A percentile compares a stretch with the other conserved stretches of the same genome.
Conservation (phyloP, 1,140 invertebrate species). For the Papilio xuthus region DNA sequence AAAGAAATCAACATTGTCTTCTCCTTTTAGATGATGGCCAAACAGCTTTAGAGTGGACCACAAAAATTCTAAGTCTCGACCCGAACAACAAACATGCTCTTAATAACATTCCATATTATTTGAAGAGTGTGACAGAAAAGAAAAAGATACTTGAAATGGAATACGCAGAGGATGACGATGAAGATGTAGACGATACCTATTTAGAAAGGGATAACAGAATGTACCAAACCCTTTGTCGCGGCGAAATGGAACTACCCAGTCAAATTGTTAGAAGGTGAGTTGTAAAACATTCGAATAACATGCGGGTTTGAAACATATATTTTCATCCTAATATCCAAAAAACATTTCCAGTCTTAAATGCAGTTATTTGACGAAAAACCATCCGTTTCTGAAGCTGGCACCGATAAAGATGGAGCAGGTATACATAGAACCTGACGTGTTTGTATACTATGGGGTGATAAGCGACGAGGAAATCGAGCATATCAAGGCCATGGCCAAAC, state of each 20-base stretch:
- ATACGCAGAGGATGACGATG: neutral
- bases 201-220: conserved; percentile 56
- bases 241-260: conserved; percentile 87
- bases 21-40: conserved; percentile 90
- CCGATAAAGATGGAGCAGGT: conserved; percentile 96
- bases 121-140: conserved; percentile 86
- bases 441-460: conserved; percentile 95
- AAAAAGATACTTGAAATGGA: conserved; percentile 77
- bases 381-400: conserved; percentile 90
- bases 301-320: neutral
- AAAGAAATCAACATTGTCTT: neutral
- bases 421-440: conserved; percentile 91
- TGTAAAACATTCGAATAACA: neutral
- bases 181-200: neutral
- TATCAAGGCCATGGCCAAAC: conserved; percentile 88
- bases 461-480: conserved; percentile 94
- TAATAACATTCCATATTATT: conserved; percentile 94
- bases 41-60: conserved; percentile 94
- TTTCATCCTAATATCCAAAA: neutral
- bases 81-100: conserved; percentile 91
- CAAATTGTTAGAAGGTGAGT: conserved; percentile 67
- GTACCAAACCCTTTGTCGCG: conserved; percentile 92
- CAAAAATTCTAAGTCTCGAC: conserved; percentile 92
- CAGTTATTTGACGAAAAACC: conserved; percentile 88
- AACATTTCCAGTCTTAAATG: conserved; percentile 86